phyloP scores from a whole-genome alignment of 2,113 vertebrate species.

The Alligator mississippiensis region DNA sequence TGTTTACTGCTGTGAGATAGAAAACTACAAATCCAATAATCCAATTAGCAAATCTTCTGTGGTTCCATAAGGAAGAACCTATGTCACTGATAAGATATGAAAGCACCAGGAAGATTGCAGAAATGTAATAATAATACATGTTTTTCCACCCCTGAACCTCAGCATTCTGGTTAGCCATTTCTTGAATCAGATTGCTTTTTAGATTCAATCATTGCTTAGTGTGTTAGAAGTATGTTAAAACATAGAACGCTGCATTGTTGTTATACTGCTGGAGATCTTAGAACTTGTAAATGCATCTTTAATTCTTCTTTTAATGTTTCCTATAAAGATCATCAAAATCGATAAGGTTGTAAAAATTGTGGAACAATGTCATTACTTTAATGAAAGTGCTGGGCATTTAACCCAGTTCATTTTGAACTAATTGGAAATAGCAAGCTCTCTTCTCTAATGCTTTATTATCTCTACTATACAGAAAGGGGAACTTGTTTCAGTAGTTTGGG shows the following conservation, averaged over 20 bases:
- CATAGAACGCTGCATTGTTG: slow-evolving; percentile 42
- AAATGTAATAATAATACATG: slow-evolving; percentile 54
- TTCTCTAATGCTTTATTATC: neutral
- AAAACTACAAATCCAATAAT: slow-evolving; percentile 58
- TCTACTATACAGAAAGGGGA: neutral
- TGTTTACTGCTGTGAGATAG: slow-evolving; percentile 44
- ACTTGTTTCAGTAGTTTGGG: neutral
- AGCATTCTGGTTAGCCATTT: slow-evolving; percentile 44
- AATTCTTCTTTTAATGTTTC: neutral
- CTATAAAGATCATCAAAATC: neutral
- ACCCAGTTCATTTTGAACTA: neutral
- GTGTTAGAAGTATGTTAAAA: slow-evolving; percentile 66
- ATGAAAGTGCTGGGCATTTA: neutral
- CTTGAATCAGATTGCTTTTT: slow-evolving; percentile 60
- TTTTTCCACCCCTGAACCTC: slow-evolving; percentile 62
- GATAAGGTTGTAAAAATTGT: neutral
- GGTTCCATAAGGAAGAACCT: slow-evolving; percentile 31
- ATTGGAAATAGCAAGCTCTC: neutral
- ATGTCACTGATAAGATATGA: slow-evolving; percentile 23
- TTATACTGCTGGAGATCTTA: slow-evolving; percentile 46
- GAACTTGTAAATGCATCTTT: slow-evolving; percentile 5
- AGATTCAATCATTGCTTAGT: slow-evolving; percentile 67
- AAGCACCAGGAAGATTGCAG: slow-evolving; percentile 36
- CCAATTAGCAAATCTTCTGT: slow-evolving; percentile 48
- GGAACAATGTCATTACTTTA: neutral